Percentiles rank a stretch among this genome's conserved stretches.
Conservation (phyloP, 2,888 invertebrate species). For the Macrophya alboannulata region DNA sequence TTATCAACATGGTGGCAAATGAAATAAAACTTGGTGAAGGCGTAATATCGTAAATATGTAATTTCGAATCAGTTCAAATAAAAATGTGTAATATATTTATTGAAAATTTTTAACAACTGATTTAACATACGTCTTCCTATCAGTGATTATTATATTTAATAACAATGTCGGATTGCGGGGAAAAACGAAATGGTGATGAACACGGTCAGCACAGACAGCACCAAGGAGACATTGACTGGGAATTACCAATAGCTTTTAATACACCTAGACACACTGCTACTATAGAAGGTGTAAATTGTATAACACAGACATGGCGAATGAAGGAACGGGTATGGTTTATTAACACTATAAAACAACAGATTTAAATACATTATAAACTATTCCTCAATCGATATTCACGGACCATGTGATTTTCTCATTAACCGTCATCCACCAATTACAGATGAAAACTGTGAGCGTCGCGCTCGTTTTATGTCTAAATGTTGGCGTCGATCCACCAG, state of each 20-base stretch:
- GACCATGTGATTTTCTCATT: conserved; percentile 58
- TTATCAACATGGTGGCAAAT: conserved; percentile 66
- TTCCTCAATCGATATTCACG: conserved; percentile 40
- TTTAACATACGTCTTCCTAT: neutral
- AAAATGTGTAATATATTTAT: conserved; percentile 31
- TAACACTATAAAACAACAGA: conserved; percentile 30
- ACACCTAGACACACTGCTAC: conserved; percentile 88
- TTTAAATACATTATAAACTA: neutral
- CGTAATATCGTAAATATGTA: conserved; percentile 51
- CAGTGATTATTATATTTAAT: conserved; percentile 39
- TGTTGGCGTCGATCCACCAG: conserved; percentile 99
- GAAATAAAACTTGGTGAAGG: conserved; percentile 67
- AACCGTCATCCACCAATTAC: conserved; percentile 71
- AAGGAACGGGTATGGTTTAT: conserved; percentile 89
- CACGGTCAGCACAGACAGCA: conserved; percentile 53
- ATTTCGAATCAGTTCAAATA: neutral
- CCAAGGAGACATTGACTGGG: conserved; percentile 84
- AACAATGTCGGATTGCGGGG: conserved; percentile 53
- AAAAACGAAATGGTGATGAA: conserved; percentile 55
- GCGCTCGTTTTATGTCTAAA: conserved; percentile 98
- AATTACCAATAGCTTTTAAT: conserved; percentile 88
- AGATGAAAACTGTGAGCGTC: conserved; percentile 99
- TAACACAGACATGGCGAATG: conserved; percentile 94
- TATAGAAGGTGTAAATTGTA: conserved; percentile 85
- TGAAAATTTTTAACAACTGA: neutral